Evolutionary conservation across 37 sponge, comb jelly and placozoan species (phyloP), one percentile per base, ranked within the genome.

Genomic region (Agelas oroides): DNA sequence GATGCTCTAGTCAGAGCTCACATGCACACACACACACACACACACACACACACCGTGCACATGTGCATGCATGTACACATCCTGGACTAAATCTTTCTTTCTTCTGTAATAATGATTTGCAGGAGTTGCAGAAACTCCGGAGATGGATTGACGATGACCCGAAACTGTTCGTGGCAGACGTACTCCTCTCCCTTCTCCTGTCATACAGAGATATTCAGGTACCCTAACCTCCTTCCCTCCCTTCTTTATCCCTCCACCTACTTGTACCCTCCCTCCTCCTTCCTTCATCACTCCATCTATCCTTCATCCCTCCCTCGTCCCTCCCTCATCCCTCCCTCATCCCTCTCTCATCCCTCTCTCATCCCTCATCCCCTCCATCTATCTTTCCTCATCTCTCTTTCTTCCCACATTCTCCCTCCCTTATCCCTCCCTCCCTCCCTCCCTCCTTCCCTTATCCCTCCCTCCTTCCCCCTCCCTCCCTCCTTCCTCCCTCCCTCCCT

Each of bases 191-290:
- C 21, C 71, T 96, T 18, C 73, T 96, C 32, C 75, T 96, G 37
- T 77, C 97, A 20, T 96, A 93, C 80, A 79, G 97, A 32, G 97
- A 96, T 40, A 85, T 91, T 35, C 91, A 95, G 90, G 95, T 91
- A 59, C n/a, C n/a, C n/a, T n/a, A n/a, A n/a, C n/a, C 46, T 46
- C 46, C 46, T 46, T 8, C 46, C 46, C 46, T 46, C 46, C 8
- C 46, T n/a, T n/a, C n/a, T n/a, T n/a, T n/a, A n/a, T n/a, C n/a
- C n/a, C n/a, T n/a, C n/a, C n/a, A n/a, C n/a, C n/a, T n/a, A n/a
- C n/a, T n/a, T n/a, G n/a, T n/a, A n/a, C n/a, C n/a, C n/a, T n/a
- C 17, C 65, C n/a, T 64, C 65, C 65, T 30, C n/a, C 71, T 41
- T 36, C 53, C 53, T 72, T n/a, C 73, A 5, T 69, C 70, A 8